Conservation (phyloP, 2,888 invertebrate genomes). For the Encarsia formosa region DNA sequence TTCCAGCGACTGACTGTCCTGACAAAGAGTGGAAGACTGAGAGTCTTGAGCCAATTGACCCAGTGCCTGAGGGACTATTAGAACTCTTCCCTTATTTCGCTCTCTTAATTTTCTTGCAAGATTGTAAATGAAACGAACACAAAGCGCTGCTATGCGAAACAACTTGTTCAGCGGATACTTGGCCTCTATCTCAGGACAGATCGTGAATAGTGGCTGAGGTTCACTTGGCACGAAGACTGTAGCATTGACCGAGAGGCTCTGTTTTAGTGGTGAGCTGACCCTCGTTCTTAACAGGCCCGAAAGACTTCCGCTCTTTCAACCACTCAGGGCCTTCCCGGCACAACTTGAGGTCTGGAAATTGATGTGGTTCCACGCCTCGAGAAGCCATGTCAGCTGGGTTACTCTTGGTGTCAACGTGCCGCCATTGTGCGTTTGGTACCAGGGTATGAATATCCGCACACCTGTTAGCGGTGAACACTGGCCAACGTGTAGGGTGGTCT, state of each 20-base stretch:
- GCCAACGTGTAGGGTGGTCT: conserved; percentile 30
- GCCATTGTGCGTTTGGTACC: not conserved
- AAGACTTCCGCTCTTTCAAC: not conserved
- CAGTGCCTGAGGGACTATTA: too few species aligned
- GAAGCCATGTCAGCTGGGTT: not conserved
- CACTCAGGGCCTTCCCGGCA: not conserved
- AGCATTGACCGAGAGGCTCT: not conserved
- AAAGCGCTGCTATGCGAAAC: too few species aligned
- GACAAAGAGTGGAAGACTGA: too few species aligned
- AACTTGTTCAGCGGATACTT: not conserved
- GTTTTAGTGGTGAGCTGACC: not conserved
- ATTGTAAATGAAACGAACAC: too few species aligned
- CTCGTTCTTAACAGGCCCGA: not conserved
- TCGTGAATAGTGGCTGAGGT: not conserved
- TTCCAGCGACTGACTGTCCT: too few species aligned
- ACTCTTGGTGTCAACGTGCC: not conserved
- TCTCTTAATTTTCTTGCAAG: too few species aligned
- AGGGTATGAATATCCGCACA: conserved; percentile 26
- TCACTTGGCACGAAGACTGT: not conserved
- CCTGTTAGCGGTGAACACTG: conserved; percentile 33
- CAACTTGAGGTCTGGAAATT: not conserved
- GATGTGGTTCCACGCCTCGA: not conserved
- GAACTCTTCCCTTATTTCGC: too few species aligned
- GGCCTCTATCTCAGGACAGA: not conserved
- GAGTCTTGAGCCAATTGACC: too few species aligned